Conservation (phyloP, 1,140 invertebrate genomes). For the Sycophila sp. region DNA sequence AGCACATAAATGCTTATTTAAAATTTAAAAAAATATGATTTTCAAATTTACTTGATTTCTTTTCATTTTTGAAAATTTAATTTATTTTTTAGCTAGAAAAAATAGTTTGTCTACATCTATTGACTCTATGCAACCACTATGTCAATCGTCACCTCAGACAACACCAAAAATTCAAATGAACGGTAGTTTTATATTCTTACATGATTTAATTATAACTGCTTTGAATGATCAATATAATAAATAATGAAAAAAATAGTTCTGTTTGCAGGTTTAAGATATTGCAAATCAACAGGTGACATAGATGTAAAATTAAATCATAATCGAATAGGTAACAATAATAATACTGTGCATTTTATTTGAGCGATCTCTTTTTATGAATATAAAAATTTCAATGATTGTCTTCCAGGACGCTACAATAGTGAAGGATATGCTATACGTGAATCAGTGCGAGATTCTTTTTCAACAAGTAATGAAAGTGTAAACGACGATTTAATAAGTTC, state of each 20-base stretch:
- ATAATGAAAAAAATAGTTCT: constrained; percentile 38
- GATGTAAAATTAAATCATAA: constrained; percentile 43
- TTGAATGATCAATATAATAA: constrained; percentile 5
- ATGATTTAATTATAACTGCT: neutral
- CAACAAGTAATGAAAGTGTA: constrained; percentile 39
- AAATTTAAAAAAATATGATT: too few species aligned
- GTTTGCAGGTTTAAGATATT: constrained; percentile 50
- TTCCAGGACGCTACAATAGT: constrained; percentile 47
- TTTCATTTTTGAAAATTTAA: neutral
- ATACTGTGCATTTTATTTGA: neutral
- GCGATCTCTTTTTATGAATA: neutral
- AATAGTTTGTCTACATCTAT: constrained; percentile 49
- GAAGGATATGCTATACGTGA: constrained; percentile 45
- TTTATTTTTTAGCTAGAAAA: constrained; percentile 52
- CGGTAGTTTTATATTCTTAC: constrained; percentile 38
- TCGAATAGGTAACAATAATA: constrained; percentile 43
- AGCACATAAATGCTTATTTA: neutral
- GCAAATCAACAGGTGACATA: constrained; percentile 55
- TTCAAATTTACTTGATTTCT: neutral
- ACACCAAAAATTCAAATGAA: constrained; percentile 42
- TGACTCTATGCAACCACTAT: constrained; percentile 51
- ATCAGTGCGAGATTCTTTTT: constrained; percentile 34
- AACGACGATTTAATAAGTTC: constrained; percentile 43
- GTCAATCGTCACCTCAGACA: constrained; percentile 42
- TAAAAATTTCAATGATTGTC: too few species aligned